Percentiles rank a stretch among this genome's conserved stretches.
Conservation (phyloP, 2,797 vertebrate genomes). For the Thaleichthys pacificus region DNA sequence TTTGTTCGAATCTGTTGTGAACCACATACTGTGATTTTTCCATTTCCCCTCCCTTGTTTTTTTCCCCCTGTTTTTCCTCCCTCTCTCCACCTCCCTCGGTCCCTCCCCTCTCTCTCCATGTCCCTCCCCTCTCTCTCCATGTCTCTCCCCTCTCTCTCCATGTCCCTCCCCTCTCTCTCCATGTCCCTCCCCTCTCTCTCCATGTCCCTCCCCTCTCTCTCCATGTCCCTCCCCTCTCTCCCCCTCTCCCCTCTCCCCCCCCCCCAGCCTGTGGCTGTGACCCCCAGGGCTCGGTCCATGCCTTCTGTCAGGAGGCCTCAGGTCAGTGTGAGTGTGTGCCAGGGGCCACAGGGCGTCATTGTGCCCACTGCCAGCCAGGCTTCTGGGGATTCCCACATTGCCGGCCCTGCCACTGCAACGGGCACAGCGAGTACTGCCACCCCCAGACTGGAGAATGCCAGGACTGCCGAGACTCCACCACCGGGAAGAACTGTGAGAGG, state of each 20-base stretch:
- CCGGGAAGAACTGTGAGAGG: constrained; percentile 90
- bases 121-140: background rate
- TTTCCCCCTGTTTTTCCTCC: background rate
- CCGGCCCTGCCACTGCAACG: constrained; percentile 88
- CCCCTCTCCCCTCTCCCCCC: background rate
- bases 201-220: background rate
- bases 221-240: background rate
- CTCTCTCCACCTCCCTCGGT: background rate
- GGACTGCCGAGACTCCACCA: constrained; percentile 85
- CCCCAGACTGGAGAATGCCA: constrained; percentile 86
- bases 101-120: background rate
- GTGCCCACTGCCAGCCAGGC: constrained; percentile 84
- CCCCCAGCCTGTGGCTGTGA: constrained; percentile 88
- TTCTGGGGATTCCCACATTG: constrained; percentile 96
- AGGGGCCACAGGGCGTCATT: constrained; percentile 83
- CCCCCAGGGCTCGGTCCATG: constrained; percentile 74
- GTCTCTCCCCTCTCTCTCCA: background rate
- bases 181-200: background rate
- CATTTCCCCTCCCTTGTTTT: background rate
- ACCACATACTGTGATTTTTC: background rate
- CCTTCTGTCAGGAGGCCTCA: constrained; percentile 83
- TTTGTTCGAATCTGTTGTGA: background rate
- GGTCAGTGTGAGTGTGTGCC: constrained; percentile 89
- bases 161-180: background rate
- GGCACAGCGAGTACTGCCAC: constrained; percentile 86